Percentiles rank a stretch among this genome's conserved stretches.
Conservation (phyloP, 2,888 invertebrate species). For the Copidosoma aretas region DNA sequence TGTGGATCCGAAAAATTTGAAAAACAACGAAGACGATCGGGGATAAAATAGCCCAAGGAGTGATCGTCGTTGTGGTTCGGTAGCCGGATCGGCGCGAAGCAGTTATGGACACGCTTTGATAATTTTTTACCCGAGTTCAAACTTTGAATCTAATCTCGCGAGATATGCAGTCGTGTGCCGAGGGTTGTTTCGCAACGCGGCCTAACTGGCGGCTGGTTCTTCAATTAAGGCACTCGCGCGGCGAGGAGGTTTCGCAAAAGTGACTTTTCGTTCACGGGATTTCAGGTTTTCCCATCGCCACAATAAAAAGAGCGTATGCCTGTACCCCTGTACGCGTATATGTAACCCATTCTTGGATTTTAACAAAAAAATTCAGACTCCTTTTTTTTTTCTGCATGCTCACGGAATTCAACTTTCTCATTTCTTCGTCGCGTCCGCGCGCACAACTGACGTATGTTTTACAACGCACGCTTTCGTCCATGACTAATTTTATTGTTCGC, state of each 20-base stretch:
- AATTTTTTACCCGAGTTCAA: not conserved
- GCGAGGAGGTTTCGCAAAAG: slow-evolving; percentile 11
- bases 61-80: no score
- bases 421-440: no score
- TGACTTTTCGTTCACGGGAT: not conserved
- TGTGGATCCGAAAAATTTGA: no score
- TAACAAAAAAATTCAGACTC: not conserved
- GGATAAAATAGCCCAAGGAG: no score
- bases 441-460: no score
- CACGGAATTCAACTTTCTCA: not conserved
- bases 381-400: not conserved
- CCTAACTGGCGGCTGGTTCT: not conserved
- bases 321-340: not conserved
- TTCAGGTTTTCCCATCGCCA: not conserved
- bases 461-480: no score
- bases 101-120: no score
- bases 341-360: not conserved
- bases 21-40: no score
- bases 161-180: not conserved
- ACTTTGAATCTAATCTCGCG: not conserved
- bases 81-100: no score
- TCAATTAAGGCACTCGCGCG: not conserved
- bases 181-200: not conserved
- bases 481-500: no score
- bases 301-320: not conserved